Conservation (phyloP, 2,797 vertebrate genomes). For the Phalanger gymnotis region DNA sequence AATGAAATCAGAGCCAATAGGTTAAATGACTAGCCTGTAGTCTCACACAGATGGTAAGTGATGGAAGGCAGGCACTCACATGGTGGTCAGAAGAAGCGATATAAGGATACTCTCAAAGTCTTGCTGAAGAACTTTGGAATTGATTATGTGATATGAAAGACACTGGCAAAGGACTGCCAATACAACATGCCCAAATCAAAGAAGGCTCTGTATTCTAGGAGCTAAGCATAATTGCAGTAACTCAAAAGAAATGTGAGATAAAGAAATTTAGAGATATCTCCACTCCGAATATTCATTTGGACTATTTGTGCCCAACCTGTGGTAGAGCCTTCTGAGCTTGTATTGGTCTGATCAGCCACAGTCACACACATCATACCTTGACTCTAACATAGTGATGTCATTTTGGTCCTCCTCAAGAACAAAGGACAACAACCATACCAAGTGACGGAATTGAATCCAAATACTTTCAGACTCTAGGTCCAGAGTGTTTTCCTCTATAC, state of each 20-base stretch:
- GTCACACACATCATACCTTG: background rate
- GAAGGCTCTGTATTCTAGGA: background rate
- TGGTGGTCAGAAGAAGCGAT: no score
- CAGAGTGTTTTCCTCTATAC: background rate
- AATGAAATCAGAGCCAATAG: background rate
- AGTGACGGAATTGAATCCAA: background rate
- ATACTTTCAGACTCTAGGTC: background rate
- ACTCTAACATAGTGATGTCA: background rate
- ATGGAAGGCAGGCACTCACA: background rate
- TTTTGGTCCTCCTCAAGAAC: background rate
- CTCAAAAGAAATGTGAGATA: background rate
- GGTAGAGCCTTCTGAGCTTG: background rate
- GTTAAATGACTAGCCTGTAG: background rate
- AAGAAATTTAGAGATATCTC: background rate
- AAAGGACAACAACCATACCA: no score
- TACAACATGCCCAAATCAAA: background rate
- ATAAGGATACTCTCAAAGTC: background rate
- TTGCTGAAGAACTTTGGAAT: background rate
- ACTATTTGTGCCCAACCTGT: background rate
- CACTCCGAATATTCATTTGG: background rate
- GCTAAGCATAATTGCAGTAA: background rate
- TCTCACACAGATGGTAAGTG: background rate
- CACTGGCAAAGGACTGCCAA: background rate
- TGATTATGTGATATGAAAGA: background rate
- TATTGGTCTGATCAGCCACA: background rate